These are phyloP conservation scores for Pseudochaenichthys georgianus DNA, from an alignment of 2,797 vertebrate species.

Conservation along the genomic window DNA sequence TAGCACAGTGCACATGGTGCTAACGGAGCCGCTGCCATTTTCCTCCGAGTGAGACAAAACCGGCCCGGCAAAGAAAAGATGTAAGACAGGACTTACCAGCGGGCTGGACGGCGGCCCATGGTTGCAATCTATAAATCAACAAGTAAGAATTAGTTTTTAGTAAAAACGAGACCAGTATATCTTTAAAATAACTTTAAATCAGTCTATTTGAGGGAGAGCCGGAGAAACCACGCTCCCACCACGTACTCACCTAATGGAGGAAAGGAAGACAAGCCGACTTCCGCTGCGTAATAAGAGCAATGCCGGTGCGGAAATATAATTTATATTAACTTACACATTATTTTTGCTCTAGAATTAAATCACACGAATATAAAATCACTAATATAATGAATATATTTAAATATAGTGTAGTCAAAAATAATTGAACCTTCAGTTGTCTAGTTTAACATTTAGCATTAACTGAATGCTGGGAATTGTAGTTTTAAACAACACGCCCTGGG, in stretches of 20 bases:
- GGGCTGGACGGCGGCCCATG: constrained; percentile 90
- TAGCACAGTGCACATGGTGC: constrained; percentile 76
- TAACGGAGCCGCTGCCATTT: constrained; percentile 80
- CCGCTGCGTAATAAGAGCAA: constrained; percentile 72
- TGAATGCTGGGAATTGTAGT: constrained; percentile 67
- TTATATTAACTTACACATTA: background rate
- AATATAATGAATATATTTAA: rapidly evolving
- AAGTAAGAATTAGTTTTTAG: background rate
- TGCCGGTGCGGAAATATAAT: background rate
- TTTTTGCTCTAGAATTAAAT: rapidly evolving
- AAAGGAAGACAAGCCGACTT: constrained; percentile 81
- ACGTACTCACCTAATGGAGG: constrained; percentile 89
- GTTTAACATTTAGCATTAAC: too few relatives aligned
- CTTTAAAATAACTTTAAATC: background rate
- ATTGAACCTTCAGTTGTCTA: rapidly evolving
- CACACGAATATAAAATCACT: rapidly evolving
- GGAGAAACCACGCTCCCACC: constrained; percentile 39
- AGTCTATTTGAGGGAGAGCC: constrained; percentile 31
- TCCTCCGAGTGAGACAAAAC: constrained; percentile 19
- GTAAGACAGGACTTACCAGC: constrained; percentile 80
- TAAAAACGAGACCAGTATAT: rapidly evolving
- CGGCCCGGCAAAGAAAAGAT: background rate
- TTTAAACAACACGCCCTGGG: background rate
- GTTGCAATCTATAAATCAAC: constrained; percentile 76
- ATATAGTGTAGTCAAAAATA: background rate